These are phyloP conservation scores for Olivierus martensii DNA, from an alignment of 1,140 invertebrate species.

Conservation along the genomic window DNA sequence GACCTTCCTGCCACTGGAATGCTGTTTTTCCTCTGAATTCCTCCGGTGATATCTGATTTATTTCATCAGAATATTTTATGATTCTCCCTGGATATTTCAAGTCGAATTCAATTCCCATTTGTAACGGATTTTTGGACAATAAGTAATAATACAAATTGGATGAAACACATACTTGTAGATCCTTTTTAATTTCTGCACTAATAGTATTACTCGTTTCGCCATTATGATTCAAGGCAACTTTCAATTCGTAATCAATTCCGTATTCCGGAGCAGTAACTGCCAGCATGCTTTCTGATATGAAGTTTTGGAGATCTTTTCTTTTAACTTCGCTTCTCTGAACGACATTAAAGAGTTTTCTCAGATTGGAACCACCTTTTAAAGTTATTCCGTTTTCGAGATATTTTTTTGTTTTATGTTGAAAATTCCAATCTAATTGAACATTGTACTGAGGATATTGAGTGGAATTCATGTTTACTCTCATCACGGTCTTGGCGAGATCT, in stretches of 20 bases:
- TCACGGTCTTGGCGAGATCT: background rate
- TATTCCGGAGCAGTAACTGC: background rate
- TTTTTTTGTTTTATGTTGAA: constrained; percentile 1
- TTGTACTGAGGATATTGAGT: constrained; percentile 1
- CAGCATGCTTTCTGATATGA: background rate
- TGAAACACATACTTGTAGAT: background rate
- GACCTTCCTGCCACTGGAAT: background rate
- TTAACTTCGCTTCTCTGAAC: too few relatives aligned
- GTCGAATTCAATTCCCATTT: background rate
- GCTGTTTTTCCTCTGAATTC: constrained; percentile 3
- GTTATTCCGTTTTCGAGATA: constrained; percentile 4
- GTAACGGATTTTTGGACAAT: background rate
- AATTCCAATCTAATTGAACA: constrained; percentile 4
- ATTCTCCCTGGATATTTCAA: background rate
- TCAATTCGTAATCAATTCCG: background rate
- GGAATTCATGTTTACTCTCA: background rate
- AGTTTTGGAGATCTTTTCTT: too few relatives aligned
- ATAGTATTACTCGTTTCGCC: background rate
- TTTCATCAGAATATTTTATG: constrained; percentile 1
- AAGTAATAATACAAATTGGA: background rate
- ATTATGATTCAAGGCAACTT: background rate
- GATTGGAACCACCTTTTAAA: constrained; percentile 19
- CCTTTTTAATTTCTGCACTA: constrained; percentile 1
- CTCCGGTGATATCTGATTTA: constrained; percentile 1
- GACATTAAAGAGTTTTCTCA: too few relatives aligned